phyloP scores from a whole-genome alignment of 2,113 vertebrate genomes.

The Ceratotherium simum region DNA sequence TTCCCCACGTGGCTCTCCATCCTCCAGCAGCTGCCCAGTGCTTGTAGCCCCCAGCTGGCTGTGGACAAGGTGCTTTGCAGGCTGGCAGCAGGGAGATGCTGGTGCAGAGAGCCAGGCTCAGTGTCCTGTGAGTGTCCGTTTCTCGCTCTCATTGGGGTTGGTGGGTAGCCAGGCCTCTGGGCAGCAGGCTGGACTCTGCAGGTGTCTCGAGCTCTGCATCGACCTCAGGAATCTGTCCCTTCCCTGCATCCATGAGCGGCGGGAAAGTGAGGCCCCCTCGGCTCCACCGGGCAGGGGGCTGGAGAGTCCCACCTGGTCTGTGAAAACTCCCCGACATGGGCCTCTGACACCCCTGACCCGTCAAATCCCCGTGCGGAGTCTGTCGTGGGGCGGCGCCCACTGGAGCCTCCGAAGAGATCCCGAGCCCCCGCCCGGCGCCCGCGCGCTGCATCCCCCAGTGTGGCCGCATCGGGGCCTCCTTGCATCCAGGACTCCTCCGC shows the following conservation, averaged over 20 bases:
- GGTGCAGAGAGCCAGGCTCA: background rate
- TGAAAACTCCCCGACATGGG: background rate
- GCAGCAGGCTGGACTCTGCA: too few relatives aligned
- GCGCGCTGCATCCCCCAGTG: too few relatives aligned
- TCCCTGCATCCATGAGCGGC: background rate
- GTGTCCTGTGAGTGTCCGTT: fast-evolving
- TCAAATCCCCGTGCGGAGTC: too few relatives aligned
- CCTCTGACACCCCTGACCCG: fast-evolving
- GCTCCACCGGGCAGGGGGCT: background rate
- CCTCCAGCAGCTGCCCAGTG: too few relatives aligned
- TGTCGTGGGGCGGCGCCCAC: background rate
- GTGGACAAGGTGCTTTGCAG: background rate
- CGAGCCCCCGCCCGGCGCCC: background rate
- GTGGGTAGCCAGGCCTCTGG: too few relatives aligned
- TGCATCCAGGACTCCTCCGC: conserved; percentile 34
- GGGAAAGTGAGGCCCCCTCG: background rate
- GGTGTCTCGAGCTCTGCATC: too few relatives aligned
- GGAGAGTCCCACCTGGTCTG: background rate
- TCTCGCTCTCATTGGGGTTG: background rate
- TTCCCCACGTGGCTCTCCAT: fast-evolving
- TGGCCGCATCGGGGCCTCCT: background rate
- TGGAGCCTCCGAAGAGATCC: background rate
- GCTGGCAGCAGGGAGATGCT: background rate
- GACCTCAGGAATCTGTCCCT: background rate
- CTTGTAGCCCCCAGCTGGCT: background rate